Evolutionary conservation across 2,113 vertebrate genomes (phyloP).

Genomic region (Ictalurus punctatus): DNA sequence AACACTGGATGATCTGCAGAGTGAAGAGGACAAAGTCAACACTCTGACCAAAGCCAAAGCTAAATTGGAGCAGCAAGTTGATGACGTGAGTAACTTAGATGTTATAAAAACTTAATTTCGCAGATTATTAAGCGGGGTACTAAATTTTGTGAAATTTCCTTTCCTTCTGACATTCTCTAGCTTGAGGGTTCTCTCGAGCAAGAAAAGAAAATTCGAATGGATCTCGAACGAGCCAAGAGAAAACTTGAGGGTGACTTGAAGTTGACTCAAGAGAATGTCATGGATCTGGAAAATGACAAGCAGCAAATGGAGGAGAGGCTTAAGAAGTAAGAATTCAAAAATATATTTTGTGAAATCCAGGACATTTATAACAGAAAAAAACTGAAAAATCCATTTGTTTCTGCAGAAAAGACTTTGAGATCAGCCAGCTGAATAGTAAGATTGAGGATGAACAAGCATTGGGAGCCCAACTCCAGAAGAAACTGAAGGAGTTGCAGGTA

Average conservation of each 20-base stretch:
- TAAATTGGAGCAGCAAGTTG: constrained; percentile 82
- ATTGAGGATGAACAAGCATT: constrained; percentile 86
- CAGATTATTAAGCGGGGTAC: not conserved
- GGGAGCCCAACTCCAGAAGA: constrained; percentile 82
- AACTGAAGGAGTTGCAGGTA: constrained; percentile 88
- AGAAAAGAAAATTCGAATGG: constrained; percentile 77
- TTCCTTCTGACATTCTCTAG: constrained; percentile 47
- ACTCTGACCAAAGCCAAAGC: constrained; percentile 75
- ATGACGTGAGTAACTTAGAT: constrained; percentile 69
- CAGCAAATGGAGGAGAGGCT: constrained; percentile 75
- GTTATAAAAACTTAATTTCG: not conserved
- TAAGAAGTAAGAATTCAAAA: constrained; percentile 66
- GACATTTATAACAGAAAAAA: not conserved
- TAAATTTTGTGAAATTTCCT: not conserved
- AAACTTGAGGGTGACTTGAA: constrained; percentile 78
- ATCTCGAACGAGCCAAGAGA: constrained; percentile 74
- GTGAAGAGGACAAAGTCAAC: constrained; percentile 82
- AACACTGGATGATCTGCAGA: constrained; percentile 79
- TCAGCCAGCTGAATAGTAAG: constrained; percentile 76
- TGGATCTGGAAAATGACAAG: constrained; percentile 79
- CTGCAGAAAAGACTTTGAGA: constrained; percentile 83
- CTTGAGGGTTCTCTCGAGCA: constrained; percentile 77
- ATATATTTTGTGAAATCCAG: not conserved
- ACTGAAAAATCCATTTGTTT: not conserved
- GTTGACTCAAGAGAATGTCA: constrained; percentile 73